Evolutionary conservation across 2,113 vertebrate species (phyloP).

Genomic region (Hypocryptadius cinnamomeus): DNA sequence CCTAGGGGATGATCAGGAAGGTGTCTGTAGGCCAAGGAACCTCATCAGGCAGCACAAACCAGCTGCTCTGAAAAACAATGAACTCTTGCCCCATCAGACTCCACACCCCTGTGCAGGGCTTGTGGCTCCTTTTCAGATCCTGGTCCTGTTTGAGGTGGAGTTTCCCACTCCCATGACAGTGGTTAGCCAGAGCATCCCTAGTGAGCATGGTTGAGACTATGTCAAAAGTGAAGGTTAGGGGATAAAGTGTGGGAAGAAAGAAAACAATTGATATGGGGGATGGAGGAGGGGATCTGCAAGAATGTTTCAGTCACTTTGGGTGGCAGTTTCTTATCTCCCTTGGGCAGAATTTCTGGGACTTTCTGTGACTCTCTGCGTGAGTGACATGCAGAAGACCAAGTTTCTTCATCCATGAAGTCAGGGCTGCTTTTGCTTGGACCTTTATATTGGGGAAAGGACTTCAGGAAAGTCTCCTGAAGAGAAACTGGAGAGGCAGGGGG

Average conservation of each 20-base stretch:
- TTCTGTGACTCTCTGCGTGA: not conserved
- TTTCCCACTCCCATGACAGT: not conserved
- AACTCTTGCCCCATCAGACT: not conserved
- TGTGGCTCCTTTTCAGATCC: not conserved
- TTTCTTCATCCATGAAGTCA: not conserved
- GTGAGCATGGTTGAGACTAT: not conserved
- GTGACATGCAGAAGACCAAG: not conserved
- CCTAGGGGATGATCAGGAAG: not conserved
- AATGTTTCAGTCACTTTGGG: not conserved
- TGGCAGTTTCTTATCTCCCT: not conserved
- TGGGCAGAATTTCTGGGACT: not conserved
- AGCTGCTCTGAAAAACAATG: not conserved
- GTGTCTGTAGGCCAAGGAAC: not conserved
- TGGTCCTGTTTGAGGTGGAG: not conserved
- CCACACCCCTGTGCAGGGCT: accelerated
- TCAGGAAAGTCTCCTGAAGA: not conserved
- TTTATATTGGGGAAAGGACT: not conserved
- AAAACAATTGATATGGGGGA: not conserved
- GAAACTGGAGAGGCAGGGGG: accelerated
- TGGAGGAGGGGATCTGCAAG: not conserved
- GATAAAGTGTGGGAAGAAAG: not conserved
- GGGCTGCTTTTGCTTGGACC: not conserved
- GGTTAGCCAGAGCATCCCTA: not conserved
- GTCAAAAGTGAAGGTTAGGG: not conserved
- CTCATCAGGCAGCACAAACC: not conserved